phyloP scores from a whole-genome alignment of 2,797 vertebrate genomes.

The Calcarius lapponicus region DNA sequence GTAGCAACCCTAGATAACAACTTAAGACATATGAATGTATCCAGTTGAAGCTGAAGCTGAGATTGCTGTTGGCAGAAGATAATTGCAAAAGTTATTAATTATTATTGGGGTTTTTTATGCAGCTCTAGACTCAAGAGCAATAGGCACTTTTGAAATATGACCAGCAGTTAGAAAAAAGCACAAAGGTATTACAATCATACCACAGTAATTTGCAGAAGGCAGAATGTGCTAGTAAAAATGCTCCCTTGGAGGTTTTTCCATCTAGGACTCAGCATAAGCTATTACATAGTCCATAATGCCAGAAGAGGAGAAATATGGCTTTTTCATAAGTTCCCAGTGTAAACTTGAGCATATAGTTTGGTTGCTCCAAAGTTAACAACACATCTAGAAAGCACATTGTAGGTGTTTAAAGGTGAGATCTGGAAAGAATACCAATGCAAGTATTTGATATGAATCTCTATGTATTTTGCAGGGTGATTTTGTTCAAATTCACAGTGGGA shows the following conservation, averaged over 20 bases:
- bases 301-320: not conserved
- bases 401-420: not conserved
- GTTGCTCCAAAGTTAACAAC: not conserved
- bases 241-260: not conserved
- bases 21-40: conserved; percentile 16
- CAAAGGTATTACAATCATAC: not conserved
- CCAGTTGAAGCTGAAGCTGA: conserved; percentile 26
- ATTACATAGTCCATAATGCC: not conserved
- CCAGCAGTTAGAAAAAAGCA: not conserved
- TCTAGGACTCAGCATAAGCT: not conserved
- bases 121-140: conserved; percentile 15
- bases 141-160: conserved; percentile 14
- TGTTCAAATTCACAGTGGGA: not conserved
- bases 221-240: conserved; percentile 40
- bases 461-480: not conserved
- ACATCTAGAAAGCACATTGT: not conserved
- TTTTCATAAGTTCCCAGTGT: not conserved
- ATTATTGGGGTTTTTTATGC: conserved; percentile 34
- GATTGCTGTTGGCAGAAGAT: conserved; percentile 38
- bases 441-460: not conserved
- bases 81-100: conserved; percentile 63
- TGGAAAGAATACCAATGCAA: not conserved
- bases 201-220: conserved; percentile 33
- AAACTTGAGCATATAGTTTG: not conserved
- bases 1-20: conserved; percentile 6